These are phyloP conservation scores for Colletes collaris DNA, from an alignment of 2,888 invertebrate species.

Conservation along the genomic window DNA sequence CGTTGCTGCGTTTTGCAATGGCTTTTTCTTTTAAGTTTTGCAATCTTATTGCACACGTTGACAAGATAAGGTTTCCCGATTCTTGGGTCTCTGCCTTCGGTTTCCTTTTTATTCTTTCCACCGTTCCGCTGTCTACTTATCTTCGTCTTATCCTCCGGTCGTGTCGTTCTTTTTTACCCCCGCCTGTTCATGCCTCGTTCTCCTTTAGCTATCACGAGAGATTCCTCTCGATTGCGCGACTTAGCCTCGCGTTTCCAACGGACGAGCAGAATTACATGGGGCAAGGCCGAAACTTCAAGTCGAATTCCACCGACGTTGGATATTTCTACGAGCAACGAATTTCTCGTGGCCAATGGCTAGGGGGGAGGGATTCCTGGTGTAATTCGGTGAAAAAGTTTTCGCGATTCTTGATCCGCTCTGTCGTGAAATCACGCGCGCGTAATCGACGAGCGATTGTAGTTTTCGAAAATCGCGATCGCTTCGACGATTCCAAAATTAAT, in stretches of 20 bases:
- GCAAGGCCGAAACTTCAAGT: neutral
- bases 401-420: constrained; percentile 7
- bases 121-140: neutral
- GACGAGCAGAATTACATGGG: neutral
- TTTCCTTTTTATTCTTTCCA: neutral
- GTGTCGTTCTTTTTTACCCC: neutral
- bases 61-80: neutral
- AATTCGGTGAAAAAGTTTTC: constrained; percentile 22
- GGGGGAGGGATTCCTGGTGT: neutral
- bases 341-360: constrained; percentile 10
- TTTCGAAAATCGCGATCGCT: neutral
- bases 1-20: too few species aligned
- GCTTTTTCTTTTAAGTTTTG: too few species aligned
- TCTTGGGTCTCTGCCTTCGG: neutral
- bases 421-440: constrained; percentile 15
- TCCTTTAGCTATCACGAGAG: neutral
- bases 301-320: constrained; percentile 6
- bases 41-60: too few species aligned
- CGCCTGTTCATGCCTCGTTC: neutral
- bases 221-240: constrained; percentile 10
- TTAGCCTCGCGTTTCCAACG: neutral
- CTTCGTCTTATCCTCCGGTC: neutral
- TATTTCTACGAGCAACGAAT: neutral
- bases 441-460: neutral
- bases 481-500: neutral